These are phyloP conservation scores for Sylvilagus floridanus DNA, from an alignment of 2,797 vertebrate genomes.

Conservation along the genomic window DNA sequence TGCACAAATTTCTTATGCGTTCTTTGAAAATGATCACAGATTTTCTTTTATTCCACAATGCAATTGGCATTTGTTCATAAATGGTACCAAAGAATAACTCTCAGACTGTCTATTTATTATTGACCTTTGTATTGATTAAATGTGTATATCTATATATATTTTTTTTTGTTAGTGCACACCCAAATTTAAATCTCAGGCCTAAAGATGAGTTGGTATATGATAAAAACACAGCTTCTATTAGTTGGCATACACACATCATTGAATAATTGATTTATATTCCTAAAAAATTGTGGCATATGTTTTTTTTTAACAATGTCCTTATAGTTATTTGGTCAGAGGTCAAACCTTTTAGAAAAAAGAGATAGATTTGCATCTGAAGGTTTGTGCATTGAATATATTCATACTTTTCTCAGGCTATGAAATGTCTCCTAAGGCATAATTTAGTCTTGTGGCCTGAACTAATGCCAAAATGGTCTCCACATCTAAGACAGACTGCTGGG, in stretches of 20 bases:
- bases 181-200: not conserved
- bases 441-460: not conserved
- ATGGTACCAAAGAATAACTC: slow-evolving; percentile 6
- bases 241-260: not conserved
- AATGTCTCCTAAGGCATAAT: not conserved
- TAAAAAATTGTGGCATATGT: not conserved
- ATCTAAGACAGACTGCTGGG: not conserved
- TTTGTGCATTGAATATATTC: not conserved
- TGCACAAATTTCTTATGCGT: not conserved
- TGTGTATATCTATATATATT: not conserved
- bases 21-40: not conserved
- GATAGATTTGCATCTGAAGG: not conserved
- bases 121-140: not conserved
- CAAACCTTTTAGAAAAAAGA: slow-evolving; percentile 29
- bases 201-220: not conserved
- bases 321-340: not conserved
- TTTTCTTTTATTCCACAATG: not conserved
- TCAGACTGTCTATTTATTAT: not conserved
- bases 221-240: not conserved
- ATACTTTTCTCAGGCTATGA: not conserved
- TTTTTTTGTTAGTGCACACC: not conserved
- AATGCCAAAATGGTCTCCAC: not conserved
- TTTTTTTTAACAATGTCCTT: not conserved
- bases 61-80: not conserved
- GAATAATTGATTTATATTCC: not conserved